Evolutionary conservation across 2,113 vertebrate species (phyloP), one percentile per base, ranked within the genome.

Genomic region (Cyphomyrus discorhynchus): DNA sequence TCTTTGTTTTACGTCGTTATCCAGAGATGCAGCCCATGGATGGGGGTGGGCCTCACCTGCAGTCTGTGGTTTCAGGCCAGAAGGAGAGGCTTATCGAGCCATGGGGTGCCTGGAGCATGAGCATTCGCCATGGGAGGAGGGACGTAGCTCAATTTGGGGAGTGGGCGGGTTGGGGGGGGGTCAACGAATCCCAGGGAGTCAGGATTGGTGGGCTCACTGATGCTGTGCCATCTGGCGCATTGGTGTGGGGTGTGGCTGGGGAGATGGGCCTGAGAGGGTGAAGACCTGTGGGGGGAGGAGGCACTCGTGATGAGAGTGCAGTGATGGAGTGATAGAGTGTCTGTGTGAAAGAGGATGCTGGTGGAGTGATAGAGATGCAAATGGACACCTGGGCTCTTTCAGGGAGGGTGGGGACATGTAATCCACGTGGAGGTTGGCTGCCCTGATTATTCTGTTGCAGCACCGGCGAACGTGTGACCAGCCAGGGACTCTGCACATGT

Each of bases 301-400:
- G 19, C 19, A 56, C 53, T 19, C 19, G 24, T 62, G 56, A 58
- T 21, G 53, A 58, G 19, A 24, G 21, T 58, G 53, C 53, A 17
- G 17, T 58, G 56, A n/a, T 62, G 56, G 56, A 62, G 56, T 62
- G 56, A 62, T 62, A n/a, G 56, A 58, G 56, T 62, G 24, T 31
- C 10, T 31, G 10, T 42, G 24, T 56, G 83, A 50, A 47, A 84
- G 42, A 11, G 80, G 80, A 47, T 10, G n/a, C 62, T 27, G 39
- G 45, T 84, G 80, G 84, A 27, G 46, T 49, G 45, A 52, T 58
- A 58, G 84, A 86, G 84, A 50, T 86, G n/a, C 84, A 86, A 86
- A 86, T 86, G 84, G 84, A 86, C 84, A 86, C 42, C 19, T 50
- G n/a, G 58, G 21, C 58, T 9, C 58, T 27, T 66, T 66, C 24